Evolutionary conservation across 2,113 vertebrate genomes (phyloP).

Genomic region (Zingel zingel): DNA sequence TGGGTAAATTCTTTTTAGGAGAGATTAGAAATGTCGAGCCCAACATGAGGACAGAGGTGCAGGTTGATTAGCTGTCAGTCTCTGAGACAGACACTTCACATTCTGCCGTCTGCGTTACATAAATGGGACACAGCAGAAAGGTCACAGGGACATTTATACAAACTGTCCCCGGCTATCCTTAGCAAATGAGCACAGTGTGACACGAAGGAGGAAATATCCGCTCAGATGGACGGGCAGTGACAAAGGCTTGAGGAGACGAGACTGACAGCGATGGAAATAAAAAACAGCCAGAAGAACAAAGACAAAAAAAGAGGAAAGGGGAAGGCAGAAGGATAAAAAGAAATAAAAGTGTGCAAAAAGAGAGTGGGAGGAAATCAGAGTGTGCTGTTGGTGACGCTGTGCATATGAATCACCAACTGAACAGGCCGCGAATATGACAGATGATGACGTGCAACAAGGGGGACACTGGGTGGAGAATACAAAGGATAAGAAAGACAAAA

Average conservation of each 20-base stretch:
- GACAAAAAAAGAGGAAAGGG: slow-evolving; percentile 40
- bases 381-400: slow-evolving; percentile 43
- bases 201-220: slow-evolving; percentile 40
- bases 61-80: slow-evolving; percentile 62
- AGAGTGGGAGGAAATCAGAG: slow-evolving; percentile 61
- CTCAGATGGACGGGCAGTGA: slow-evolving; percentile 49
- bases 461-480: slow-evolving; percentile 37
- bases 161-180: slow-evolving; percentile 53
- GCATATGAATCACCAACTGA: slow-evolving; percentile 62
- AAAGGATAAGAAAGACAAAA: slow-evolving; percentile 15
- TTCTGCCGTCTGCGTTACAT: slow-evolving; percentile 54
- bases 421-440: slow-evolving; percentile 60
- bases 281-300: slow-evolving; percentile 54
- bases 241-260: slow-evolving; percentile 47
- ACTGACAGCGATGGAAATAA: slow-evolving; percentile 52
- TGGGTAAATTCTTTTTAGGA: background rate
- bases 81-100: slow-evolving; percentile 46
- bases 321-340: slow-evolving; percentile 49
- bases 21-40: slow-evolving; percentile 46
- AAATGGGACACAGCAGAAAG: slow-evolving; percentile 65
- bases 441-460: slow-evolving; percentile 50
- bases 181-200: slow-evolving; percentile 53
- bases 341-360: slow-evolving; percentile 49
- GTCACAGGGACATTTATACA: slow-evolving; percentile 63
- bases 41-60: slow-evolving; percentile 18